Percentiles rank a stretch among this genome's conserved stretches.
Evolutionary conservation across 2,113 vertebrate species (phyloP).

Genomic region (Phyllopteryx taeniolatus): DNA sequence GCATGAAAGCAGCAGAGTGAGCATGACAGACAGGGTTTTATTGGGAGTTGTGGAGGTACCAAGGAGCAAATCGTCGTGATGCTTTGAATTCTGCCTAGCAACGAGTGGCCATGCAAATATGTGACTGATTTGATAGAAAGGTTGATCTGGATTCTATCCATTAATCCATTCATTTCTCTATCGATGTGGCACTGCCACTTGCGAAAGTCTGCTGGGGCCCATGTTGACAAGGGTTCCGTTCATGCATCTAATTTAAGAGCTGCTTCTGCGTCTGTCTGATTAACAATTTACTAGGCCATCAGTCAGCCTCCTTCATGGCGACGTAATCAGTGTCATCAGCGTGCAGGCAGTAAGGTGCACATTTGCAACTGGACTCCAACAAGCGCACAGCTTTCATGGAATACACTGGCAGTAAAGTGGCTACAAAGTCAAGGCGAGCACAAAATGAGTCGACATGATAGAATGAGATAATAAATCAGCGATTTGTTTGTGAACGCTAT

Average conservation of each 20-base stretch:
- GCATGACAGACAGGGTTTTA: not conserved
- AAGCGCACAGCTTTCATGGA: slow-evolving; percentile 53
- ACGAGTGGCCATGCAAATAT: not conserved
- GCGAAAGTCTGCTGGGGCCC: slow-evolving; percentile 32
- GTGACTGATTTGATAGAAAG: not conserved
- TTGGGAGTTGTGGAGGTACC: not conserved
- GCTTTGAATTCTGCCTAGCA: not conserved
- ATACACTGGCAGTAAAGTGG: slow-evolving; percentile 18
- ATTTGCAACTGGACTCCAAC: slow-evolving; percentile 46
- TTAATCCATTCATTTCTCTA: slow-evolving; percentile 21
- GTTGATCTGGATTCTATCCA: not conserved
- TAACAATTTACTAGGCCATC: slow-evolving; percentile 80
- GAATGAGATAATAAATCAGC: slow-evolving; percentile 38
- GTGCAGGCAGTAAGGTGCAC: slow-evolving; percentile 23
- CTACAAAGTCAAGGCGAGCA: not conserved
- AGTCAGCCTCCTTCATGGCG: slow-evolving; percentile 65
- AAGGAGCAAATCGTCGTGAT: not conserved
- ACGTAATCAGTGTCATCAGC: slow-evolving; percentile 54
- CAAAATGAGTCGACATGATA: not conserved
- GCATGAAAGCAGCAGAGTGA: not conserved
- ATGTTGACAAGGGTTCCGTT: slow-evolving; percentile 70
- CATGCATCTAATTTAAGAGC: slow-evolving; percentile 76
- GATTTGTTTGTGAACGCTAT: slow-evolving; percentile 4
- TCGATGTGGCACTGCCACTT: slow-evolving; percentile 31
- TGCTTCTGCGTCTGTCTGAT: slow-evolving; percentile 72